Conservation (phyloP, 2,888 invertebrate genomes). For the Leptura quadrifasciata region DNA sequence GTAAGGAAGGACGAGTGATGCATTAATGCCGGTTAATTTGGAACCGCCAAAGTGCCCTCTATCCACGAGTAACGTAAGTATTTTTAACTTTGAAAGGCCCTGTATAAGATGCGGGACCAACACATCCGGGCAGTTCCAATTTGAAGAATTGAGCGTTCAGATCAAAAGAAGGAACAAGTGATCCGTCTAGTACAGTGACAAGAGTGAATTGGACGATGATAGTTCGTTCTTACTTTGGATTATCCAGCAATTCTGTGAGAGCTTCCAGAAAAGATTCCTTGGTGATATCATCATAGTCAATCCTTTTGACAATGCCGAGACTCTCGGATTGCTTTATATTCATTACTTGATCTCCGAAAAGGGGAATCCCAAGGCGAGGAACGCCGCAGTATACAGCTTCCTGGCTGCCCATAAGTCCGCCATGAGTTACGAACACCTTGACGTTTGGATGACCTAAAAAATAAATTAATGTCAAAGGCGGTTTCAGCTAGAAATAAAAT, state of each 20-base stretch:
- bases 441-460: constrained; percentile 72
- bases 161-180: too few species aligned
- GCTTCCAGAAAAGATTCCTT: constrained; percentile 61
- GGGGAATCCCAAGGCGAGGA: constrained; percentile 71
- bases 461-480: not conserved
- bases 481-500: not conserved
- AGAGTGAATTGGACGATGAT: too few species aligned
- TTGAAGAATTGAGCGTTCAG: too few species aligned
- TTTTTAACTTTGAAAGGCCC: too few species aligned
- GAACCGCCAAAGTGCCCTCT: too few species aligned
- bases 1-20: too few species aligned
- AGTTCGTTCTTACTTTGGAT: constrained; percentile 72
- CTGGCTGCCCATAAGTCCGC: constrained; percentile 75
- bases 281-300: constrained; percentile 63
- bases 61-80: too few species aligned
- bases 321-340: constrained; percentile 76
- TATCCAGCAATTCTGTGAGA: constrained; percentile 67
- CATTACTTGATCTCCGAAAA: constrained; percentile 72
- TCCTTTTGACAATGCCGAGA: constrained; percentile 74
- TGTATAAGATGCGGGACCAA: too few species aligned
- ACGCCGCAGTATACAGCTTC: constrained; percentile 73
- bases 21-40: too few species aligned
- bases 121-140: too few species aligned
- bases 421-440: constrained; percentile 75
- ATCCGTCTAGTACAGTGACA: too few species aligned